These are phyloP conservation scores for Polymixis flavicincta DNA, from an alignment of 2,888 invertebrate genomes.

Conservation along the genomic window DNA sequence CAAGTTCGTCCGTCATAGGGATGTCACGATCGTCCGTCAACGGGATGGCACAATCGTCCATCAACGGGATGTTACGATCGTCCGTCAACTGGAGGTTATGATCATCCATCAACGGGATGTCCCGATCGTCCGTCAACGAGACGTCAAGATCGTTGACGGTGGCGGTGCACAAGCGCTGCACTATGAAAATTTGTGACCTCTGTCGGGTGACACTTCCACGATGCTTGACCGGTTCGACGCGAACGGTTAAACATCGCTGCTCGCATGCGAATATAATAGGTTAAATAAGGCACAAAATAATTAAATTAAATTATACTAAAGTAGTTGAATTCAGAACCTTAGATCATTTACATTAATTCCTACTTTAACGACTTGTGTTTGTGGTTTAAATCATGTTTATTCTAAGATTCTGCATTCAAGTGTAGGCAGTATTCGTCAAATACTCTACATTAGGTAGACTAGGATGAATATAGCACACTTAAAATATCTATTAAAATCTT, in stretches of 20 bases:
- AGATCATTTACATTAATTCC: not conserved
- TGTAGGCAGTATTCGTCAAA: constrained; percentile 22
- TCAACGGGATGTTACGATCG: too few species aligned
- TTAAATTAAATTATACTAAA: constrained; percentile 10
- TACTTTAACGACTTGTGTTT: too few species aligned
- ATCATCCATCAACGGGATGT: too few species aligned
- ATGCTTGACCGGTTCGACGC: not conserved
- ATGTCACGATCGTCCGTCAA: too few species aligned
- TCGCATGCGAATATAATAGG: not conserved
- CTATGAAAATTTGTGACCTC: not conserved
- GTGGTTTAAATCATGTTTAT: not conserved
- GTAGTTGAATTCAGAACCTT: constrained; percentile 16
- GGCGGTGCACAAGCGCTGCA: not conserved
- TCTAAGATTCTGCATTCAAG: constrained; percentile 29
- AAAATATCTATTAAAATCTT: not conserved
- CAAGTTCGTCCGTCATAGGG: too few species aligned
- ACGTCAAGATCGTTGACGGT: not conserved
- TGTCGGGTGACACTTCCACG: not conserved
- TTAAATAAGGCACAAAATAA: constrained; percentile 26
- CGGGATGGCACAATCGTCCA: too few species aligned
- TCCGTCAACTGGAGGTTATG: too few species aligned
- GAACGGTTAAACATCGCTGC: not conserved
- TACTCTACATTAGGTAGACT: constrained; percentile 15
- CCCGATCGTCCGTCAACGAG: too few species aligned
- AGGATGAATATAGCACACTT: constrained; percentile 28